Percentiles rank a stretch among this genome's conserved stretches.
Conservation (phyloP, 2,888 invertebrate species). For the Ceriagrion tenellum region DNA sequence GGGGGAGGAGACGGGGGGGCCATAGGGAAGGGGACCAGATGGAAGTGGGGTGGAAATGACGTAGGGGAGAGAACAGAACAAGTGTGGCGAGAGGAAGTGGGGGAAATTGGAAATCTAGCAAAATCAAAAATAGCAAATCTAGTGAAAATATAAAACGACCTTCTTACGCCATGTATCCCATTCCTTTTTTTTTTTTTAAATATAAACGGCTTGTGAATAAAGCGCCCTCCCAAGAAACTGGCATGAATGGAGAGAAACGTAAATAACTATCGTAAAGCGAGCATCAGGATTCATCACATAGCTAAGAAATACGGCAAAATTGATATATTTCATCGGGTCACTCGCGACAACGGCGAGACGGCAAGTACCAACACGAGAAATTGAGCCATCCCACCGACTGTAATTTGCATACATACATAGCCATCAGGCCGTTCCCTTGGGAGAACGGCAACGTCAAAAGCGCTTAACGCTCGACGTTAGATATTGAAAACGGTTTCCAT, state of each 20-base stretch:
- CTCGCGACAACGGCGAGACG: too few relatives aligned
- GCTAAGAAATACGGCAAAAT: not conserved
- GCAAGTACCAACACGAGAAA: too few relatives aligned
- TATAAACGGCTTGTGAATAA: not conserved
- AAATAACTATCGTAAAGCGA: not conserved
- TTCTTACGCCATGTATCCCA: not conserved
- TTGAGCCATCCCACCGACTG: too few relatives aligned
- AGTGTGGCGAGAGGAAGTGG: not conserved
- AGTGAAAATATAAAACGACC: not conserved
- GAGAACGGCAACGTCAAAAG: too few relatives aligned
- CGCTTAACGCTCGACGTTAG: too few relatives aligned
- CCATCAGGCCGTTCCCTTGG: too few relatives aligned
- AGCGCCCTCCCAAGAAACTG: not conserved
- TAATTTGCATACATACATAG: too few relatives aligned
- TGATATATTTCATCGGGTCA: not conserved
- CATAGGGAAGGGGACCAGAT: too few relatives aligned
- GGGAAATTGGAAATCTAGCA: not conserved
- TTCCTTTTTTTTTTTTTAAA: not conserved
- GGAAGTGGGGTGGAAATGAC: not conserved
- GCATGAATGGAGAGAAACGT: not conserved
- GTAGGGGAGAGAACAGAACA: not conserved
- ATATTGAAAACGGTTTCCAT: too few relatives aligned
- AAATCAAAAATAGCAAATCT: constrained; percentile 17
- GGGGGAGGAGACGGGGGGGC: not conserved
- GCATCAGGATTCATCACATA: not conserved